Conservation (phyloP, 2,888 invertebrate genomes). For the Creontiades dilutus region DNA sequence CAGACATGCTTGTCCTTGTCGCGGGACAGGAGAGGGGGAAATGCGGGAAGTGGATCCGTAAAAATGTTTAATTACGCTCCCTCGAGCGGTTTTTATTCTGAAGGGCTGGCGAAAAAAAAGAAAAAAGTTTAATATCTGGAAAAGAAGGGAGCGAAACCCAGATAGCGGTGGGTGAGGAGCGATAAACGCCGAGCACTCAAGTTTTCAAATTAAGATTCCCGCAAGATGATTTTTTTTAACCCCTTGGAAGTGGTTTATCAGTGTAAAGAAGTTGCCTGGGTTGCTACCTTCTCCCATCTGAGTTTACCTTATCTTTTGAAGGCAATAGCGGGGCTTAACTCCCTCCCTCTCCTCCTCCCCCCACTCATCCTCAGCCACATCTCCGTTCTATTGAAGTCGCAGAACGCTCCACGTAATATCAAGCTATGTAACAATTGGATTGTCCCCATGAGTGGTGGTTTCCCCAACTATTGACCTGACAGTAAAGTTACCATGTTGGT, state of each 20-base stretch:
- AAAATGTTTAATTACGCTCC: constrained; percentile 69
- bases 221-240: constrained; percentile 67
- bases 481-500: no score
- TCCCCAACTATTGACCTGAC: no score
- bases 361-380: background rate
- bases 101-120: constrained; percentile 36
- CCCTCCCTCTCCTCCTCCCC: background rate
- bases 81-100: constrained; percentile 69
- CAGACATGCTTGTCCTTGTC: constrained; percentile 48
- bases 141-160: constrained; percentile 30
- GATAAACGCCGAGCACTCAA: constrained; percentile 69
- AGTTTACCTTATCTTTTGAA: constrained; percentile 65
- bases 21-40: constrained; percentile 1
- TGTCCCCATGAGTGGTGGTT: no score
- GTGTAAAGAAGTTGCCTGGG: constrained; percentile 67
- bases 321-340: constrained; percentile 49
- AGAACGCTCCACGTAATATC: background rate
- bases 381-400: background rate
- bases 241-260: constrained; percentile 63
- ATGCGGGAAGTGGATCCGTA: constrained; percentile 61
- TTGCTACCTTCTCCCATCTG: constrained; percentile 54
- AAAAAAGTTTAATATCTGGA: constrained; percentile 64
- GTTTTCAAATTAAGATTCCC: constrained; percentile 71
- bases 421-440: background rate
- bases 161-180: constrained; percentile 51